Evolutionary conservation across 2,888 invertebrate species (phyloP), one percentile per base, ranked within the genome.

Genomic region (Timema podura): DNA sequence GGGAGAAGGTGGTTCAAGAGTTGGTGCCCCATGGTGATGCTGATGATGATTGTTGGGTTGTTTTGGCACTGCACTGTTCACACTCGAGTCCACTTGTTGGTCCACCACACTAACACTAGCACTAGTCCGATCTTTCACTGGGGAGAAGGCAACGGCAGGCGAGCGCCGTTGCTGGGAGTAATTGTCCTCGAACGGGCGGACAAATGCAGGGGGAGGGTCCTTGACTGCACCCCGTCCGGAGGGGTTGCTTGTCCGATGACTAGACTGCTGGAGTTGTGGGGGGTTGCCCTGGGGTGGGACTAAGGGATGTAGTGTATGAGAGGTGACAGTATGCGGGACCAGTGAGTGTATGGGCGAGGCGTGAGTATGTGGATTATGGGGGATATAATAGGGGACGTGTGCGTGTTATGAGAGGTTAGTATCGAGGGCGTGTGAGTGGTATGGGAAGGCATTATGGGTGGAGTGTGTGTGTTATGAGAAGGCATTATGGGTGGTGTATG

Each of bases 171-270:
- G 68, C 65, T 71, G 71, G 30, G 72, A 70, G 48, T 72, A 74
- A 6, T 78, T 80, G 68, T 81, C 81, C 68, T 81, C 81, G 72
- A 81, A 81, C 0, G 81, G 81, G 47, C 81, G 76, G 30, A 81
- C 81, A 69, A 81, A 81, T 10, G 79, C 76, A 15, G 79, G 69
- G 0, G 51, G 66, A 72, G 9, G 72, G 70, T 48, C 72, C 72
- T 72, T 69, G 59, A 44, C 10, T n/a, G 65, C 15, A 70, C 48
- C 76, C 71, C 66, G 78, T 70, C 54, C 77, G 74, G 47, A 77
- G 70, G 71, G 78, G 64, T 46, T 70, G 45, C 65, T 71, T 54
- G 70, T 66, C 67, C 71, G 79, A 59, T 73, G 79, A 76, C 68
- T 77, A 73, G 51, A 77, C 74, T 48, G 59, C 67, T 76, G 75